phyloP scores from a whole-genome alignment of 2,888 invertebrate genomes.

The Calliphora vomitoria region DNA sequence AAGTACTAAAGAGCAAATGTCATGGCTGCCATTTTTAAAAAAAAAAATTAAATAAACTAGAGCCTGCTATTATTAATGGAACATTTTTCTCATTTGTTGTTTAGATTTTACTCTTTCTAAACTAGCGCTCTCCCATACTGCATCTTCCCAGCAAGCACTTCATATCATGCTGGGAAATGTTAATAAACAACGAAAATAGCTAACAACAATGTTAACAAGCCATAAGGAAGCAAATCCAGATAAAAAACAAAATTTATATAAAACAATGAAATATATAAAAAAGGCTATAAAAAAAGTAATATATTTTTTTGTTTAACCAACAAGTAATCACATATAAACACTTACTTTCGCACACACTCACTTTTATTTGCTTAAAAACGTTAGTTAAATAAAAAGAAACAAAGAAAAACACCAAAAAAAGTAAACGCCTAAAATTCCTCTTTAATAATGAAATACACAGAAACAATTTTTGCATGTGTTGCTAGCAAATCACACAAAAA shows the following conservation, averaged over 20 bases:
- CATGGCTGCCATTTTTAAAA: constrained; percentile 47
- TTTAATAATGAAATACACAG: constrained; percentile 20
- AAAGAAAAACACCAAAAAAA: constrained; percentile 13
- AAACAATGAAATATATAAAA: constrained; percentile 10
- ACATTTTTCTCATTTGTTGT: constrained; percentile 9
- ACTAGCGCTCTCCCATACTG: not conserved
- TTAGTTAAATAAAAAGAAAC: not conserved
- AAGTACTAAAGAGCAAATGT: constrained; percentile 55
- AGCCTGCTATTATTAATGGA: constrained; percentile 36
- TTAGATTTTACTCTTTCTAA: not conserved
- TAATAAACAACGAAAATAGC: constrained; percentile 19
- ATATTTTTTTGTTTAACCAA: not conserved
- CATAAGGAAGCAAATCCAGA: not conserved
- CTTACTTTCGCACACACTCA: not conserved
- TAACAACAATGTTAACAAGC: not conserved
- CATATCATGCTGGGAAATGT: constrained; percentile 25
- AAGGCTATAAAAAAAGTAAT: too few species aligned
- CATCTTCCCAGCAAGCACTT: not conserved
- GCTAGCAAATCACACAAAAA: not conserved
- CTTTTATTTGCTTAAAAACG: not conserved
- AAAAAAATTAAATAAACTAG: constrained; percentile 37
- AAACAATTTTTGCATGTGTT: not conserved
- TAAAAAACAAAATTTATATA: not conserved
- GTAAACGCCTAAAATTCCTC: constrained; percentile 38
- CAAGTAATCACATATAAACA: not conserved